Conservation (phyloP, 2,888 invertebrate genomes). For the Toxonevra muliebris region DNA sequence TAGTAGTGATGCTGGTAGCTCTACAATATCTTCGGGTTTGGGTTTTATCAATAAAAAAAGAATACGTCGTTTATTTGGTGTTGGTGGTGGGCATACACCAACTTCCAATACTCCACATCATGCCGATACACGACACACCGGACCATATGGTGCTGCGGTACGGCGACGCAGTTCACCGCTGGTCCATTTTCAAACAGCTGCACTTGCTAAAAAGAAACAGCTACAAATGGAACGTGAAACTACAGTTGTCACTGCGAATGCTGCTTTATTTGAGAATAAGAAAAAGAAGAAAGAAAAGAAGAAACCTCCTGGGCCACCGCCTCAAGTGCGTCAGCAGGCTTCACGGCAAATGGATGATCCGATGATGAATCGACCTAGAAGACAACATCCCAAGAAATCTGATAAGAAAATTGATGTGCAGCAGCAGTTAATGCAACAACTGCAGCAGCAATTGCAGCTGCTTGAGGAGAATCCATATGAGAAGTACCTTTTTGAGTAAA, state of each 20-base stretch:
- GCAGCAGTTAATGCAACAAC: constrained; percentile 24
- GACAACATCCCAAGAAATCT: constrained; percentile 46
- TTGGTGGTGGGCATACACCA: constrained; percentile 38
- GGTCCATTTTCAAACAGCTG: constrained; percentile 53
- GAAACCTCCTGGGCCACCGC: constrained; percentile 58
- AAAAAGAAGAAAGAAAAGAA: constrained; percentile 59
- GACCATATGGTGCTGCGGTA: constrained; percentile 45
- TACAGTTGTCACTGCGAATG: constrained; percentile 53
- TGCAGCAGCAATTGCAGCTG: constrained; percentile 31
- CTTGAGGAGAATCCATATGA: constrained; percentile 49
- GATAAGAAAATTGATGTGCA: constrained; percentile 48
- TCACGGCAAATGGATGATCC: constrained; percentile 61
- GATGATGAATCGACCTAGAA: constrained; percentile 61
- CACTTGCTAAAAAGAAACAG: constrained; percentile 49
- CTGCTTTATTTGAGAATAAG: constrained; percentile 50
- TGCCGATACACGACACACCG: constrained; percentile 34
- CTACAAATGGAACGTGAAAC: constrained; percentile 55
- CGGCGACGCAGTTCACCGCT: constrained; percentile 56
- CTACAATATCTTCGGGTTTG: constrained; percentile 42
- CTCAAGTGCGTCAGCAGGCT: constrained; percentile 49
- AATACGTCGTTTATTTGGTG: constrained; percentile 55
- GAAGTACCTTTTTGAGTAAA: constrained; percentile 47
- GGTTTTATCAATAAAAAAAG: constrained; percentile 59
- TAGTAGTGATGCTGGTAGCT: constrained; percentile 39
- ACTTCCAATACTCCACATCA: constrained; percentile 29